These are phyloP conservation scores for Cantharis rufa DNA, from an alignment of 2,888 invertebrate species.

Conservation along the genomic window DNA sequence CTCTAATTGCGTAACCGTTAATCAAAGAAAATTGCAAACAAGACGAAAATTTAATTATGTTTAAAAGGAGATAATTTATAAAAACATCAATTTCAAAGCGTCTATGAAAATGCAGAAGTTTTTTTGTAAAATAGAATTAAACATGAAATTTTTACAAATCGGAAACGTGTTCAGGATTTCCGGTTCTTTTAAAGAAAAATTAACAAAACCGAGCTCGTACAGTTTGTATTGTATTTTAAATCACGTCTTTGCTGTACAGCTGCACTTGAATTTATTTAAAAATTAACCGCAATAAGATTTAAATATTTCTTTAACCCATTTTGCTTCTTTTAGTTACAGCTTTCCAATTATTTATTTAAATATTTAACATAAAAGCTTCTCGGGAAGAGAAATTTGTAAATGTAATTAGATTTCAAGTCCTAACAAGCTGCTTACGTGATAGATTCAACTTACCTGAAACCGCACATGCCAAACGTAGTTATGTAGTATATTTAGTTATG, in stretches of 20 bases:
- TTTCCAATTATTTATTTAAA: neutral
- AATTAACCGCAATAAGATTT: constrained; percentile 16
- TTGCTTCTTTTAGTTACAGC: neutral
- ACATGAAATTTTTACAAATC: constrained; percentile 13
- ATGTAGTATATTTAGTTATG: neutral
- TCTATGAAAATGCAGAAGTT: neutral
- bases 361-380: neutral
- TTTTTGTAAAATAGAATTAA: neutral
- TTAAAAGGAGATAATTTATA: neutral
- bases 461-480: neutral
- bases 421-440: neutral
- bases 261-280: constrained; percentile 11
- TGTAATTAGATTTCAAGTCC: neutral
- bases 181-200: constrained; percentile 12
- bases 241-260: constrained; percentile 9
- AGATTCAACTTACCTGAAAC: neutral
- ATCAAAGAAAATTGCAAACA: neutral
- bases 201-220: constrained; percentile 10
- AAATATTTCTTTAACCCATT: constrained; percentile 6
- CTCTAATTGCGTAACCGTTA: neutral
- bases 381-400: neutral
- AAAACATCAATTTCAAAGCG: neutral
- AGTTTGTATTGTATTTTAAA: constrained; percentile 14
- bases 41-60: neutral
- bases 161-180: constrained; percentile 19